Evolutionary conservation across 2,888 invertebrate species (phyloP), one percentile per base, ranked within the genome.

Genomic region (Drosophila affinis): DNA sequence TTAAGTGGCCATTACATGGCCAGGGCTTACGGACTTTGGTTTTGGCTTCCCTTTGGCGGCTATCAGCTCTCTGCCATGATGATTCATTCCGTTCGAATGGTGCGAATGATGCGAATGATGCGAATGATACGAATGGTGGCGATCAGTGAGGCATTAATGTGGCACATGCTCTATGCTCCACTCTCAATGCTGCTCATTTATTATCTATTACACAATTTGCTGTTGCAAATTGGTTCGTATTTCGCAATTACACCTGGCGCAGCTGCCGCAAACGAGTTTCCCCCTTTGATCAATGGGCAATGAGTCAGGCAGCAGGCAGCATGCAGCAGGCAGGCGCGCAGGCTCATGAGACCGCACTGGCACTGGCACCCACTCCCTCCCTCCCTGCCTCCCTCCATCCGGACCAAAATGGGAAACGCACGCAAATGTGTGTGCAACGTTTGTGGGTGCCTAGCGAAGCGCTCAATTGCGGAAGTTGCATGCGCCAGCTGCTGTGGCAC

Each of bases 241-340:
- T 86, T 88, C 69, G 81, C 87, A 82, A 86, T 80, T 77, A 74
- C 83, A 83, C 83, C 88, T 83, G 83, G 88, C 78, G 46, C 84
- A 78, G 79, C 74, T 74, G 64, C 62, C 29, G 62, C 63, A 60
- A 70, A 64, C 69, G 68, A n/a, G 61, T 64, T 57, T 34, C 56
- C 61, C 39, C 14, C n/a, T n/a, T 39, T 39, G 39, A 46, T 45
- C 24, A 27, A 24, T n/a, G 45, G 14, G 14, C 71, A 70, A 46
- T 68, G 67, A 68, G 67, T 70, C 70, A 72, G 64, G 55, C 46
- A 34, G 72, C 81, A 72, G 68, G 81, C 78, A 78, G 27, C 72
- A 72, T 56, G 55, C 46, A 48, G 70, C 78, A 72, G 68, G 56
- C 58, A 64, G 79, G 62, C 75, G 72, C 74, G 68, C 77, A 74